These are phyloP conservation scores for Drosophila sordidapex DNA, from an alignment of 2,888 invertebrate species.

Conservation along the genomic window DNA sequence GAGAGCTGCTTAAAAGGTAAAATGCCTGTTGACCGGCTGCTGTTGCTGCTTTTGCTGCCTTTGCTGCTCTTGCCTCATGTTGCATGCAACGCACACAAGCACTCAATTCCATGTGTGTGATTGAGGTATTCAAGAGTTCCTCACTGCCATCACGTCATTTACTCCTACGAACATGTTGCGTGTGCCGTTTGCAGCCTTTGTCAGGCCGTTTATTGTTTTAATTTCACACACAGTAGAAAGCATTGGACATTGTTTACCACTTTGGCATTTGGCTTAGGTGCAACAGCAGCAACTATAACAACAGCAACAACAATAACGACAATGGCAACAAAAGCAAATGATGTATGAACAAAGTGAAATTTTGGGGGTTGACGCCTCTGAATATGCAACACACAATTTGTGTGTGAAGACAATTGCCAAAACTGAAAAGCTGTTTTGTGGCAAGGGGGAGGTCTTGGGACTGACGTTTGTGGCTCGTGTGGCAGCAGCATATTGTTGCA, in stretches of 20 bases:
- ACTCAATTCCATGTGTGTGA: slow-evolving; percentile 13
- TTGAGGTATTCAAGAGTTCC: slow-evolving; percentile 74
- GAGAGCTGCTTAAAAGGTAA: slow-evolving; percentile 79
- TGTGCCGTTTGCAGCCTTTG: slow-evolving; percentile 41
- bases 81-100: slow-evolving; percentile 39
- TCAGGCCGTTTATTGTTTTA: slow-evolving; percentile 74
- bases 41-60: neutral
- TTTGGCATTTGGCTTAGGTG: slow-evolving; percentile 70
- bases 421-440: neutral
- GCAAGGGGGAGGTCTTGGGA: neutral
- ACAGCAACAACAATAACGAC: slow-evolving; percentile 3
- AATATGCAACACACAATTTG: slow-evolving; percentile 28
- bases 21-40: slow-evolving; percentile 73
- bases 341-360: slow-evolving; percentile 49
- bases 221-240: slow-evolving; percentile 63
- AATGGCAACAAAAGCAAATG: slow-evolving; percentile 30
- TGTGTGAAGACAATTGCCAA: slow-evolving; percentile 3
- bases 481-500: neutral
- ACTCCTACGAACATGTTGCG: slow-evolving; percentile 8
- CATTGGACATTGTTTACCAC: slow-evolving; percentile 75
- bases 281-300: slow-evolving; percentile 15
- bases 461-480: neutral
- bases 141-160: slow-evolving; percentile 42
- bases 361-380: slow-evolving; percentile 41
- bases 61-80: slow-evolving; percentile 37